Conservation (phyloP, 2,888 invertebrate species). For the Hermaeophaga mercurialis region DNA sequence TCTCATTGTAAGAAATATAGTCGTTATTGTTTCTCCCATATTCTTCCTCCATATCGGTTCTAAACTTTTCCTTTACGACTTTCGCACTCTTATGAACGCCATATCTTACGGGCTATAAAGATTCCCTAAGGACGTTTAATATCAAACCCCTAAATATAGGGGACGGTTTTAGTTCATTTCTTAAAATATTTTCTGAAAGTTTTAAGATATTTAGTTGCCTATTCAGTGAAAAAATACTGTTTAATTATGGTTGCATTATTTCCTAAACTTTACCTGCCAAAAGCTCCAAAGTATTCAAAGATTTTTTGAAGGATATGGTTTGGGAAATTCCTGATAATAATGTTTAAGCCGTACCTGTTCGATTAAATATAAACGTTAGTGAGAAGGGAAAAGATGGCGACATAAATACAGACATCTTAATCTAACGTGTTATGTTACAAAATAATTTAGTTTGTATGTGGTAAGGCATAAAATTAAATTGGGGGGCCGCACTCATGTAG, state of each 20-base stretch:
- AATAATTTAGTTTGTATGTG: slow-evolving; percentile 6
- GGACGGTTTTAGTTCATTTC: too few species aligned
- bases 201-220: background rate
- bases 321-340: too few species aligned
- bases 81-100: slow-evolving; percentile 26
- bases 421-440: slow-evolving; percentile 6
- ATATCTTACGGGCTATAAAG: slow-evolving; percentile 22
- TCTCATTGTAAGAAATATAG: slow-evolving; percentile 8
- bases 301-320: too few species aligned
- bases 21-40: slow-evolving; percentile 11
- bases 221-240: background rate
- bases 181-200: too few species aligned
- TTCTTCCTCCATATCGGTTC: slow-evolving; percentile 16
- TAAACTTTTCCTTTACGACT: slow-evolving; percentile 24
- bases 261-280: too few species aligned
- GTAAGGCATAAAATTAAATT: slow-evolving; percentile 15
- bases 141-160: too few species aligned
- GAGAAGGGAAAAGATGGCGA: slow-evolving; percentile 16
- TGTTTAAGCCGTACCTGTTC: background rate
- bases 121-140: slow-evolving; percentile 22
- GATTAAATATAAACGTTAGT: slow-evolving; percentile 4
- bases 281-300: too few species aligned
- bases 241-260: too few species aligned
- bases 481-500: background rate
- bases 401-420: slow-evolving; percentile 20